Evolutionary conservation across 2,888 invertebrate species (phyloP).

Genomic region (Cephus pygmeus): DNA sequence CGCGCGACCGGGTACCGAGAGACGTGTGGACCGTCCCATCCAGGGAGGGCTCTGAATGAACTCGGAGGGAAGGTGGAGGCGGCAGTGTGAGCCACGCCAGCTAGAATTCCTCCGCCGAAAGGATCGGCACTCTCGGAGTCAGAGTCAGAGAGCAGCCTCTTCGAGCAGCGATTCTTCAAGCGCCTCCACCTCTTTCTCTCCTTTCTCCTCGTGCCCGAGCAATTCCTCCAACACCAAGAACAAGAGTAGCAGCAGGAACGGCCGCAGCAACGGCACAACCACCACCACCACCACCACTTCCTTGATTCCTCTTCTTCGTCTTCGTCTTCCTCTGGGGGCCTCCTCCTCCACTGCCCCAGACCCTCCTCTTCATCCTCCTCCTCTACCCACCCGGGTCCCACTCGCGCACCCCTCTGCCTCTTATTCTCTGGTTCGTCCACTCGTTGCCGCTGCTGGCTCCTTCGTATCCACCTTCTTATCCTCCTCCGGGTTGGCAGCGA

Average conservation of each 20-base stretch:
- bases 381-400: constrained; percentile 14
- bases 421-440: not conserved
- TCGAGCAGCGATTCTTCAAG: constrained; percentile 20
- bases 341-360: constrained; percentile 18
- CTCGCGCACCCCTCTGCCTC: not conserved
- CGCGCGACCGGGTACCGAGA: constrained; percentile 54
- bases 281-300: constrained; percentile 8
- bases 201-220: constrained; percentile 12
- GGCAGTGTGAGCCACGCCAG: constrained; percentile 51
- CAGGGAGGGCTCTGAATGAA: constrained; percentile 63
- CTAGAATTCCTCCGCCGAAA: constrained; percentile 62
- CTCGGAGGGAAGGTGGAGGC: constrained; percentile 43
- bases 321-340: not conserved
- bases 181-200: constrained; percentile 13
- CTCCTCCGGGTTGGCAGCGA: not conserved
- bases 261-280: not conserved
- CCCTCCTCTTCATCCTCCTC: constrained; percentile 16
- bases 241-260: not conserved
- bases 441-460: not conserved
- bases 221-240: not conserved
- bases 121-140: constrained; percentile 42
- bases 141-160: constrained; percentile 26
- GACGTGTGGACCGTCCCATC: constrained; percentile 60
- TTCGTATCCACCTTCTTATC: not conserved
- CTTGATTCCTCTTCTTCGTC: constrained; percentile 19